Evolutionary conservation across 1,140 invertebrate genomes (phyloP).

Genomic region (Listronotus bonariensis): DNA sequence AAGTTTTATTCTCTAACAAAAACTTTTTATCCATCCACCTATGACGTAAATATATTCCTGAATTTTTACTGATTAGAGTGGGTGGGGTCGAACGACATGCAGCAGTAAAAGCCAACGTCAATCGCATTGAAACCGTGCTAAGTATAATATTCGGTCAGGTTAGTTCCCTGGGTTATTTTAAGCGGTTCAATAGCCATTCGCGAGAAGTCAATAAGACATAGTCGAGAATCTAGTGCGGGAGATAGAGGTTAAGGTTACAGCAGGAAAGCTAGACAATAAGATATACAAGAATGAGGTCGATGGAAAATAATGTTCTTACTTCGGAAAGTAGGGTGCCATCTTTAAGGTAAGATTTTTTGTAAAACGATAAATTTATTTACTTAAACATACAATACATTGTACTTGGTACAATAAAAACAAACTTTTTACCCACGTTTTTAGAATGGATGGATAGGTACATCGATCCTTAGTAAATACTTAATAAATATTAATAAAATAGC

Average conservation of each 20-base stretch:
- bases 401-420: too few species aligned
- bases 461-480: too few species aligned
- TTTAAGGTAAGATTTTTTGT: slow-evolving; percentile 32
- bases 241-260: slow-evolving; percentile 22
- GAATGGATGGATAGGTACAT: too few species aligned
- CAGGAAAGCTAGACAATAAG: slow-evolving; percentile 1
- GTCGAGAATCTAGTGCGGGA: slow-evolving; percentile 5
- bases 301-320: slow-evolving; percentile 27
- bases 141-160: slow-evolving; percentile 27
- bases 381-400: background rate
- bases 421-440: too few species aligned
- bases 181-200: slow-evolving; percentile 24
- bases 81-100: slow-evolving; percentile 22
- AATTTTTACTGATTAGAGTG: slow-evolving; percentile 38
- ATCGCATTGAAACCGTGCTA: slow-evolving; percentile 28
- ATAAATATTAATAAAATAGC: too few species aligned
- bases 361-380: background rate
- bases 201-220: background rate
- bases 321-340: slow-evolving; percentile 30
- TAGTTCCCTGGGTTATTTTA: slow-evolving; percentile 27
- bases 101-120: slow-evolving; percentile 19
- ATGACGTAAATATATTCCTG: slow-evolving; percentile 35
- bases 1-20: slow-evolving; percentile 9
- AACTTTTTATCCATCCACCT: slow-evolving; percentile 22
- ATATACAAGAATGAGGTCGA: slow-evolving; percentile 24